Conservation (phyloP, 2,797 vertebrate species). For the Lacerta bilineata region DNA sequence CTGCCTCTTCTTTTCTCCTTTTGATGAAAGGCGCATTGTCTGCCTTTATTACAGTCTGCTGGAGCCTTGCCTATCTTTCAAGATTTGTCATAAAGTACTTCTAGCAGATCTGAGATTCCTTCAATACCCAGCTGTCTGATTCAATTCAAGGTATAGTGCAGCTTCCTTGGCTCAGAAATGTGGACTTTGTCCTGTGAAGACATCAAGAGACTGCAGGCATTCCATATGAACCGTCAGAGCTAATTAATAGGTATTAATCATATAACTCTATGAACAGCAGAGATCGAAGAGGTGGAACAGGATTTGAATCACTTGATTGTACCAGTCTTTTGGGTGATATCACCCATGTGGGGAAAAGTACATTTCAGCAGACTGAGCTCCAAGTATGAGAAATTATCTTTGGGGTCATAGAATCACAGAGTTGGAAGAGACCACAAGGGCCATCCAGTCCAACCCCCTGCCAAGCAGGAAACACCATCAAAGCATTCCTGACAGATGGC, state of each 20-base stretch:
- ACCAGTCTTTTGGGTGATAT: background rate
- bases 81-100: background rate
- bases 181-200: constrained; percentile 1
- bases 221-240: constrained; percentile 12
- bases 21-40: background rate
- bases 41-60: background rate
- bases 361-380: background rate
- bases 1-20: background rate
- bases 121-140: constrained; percentile 12
- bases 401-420: too few species aligned
- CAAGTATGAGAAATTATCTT: too few species aligned
- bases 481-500: too few species aligned
- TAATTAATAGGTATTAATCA: constrained; percentile 27
- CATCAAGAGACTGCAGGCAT: constrained; percentile 13
- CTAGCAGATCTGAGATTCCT: constrained; percentile 11
- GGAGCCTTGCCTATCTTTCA: background rate
- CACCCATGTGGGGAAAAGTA: background rate
- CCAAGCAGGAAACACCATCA: too few species aligned
- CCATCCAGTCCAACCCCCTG: too few species aligned
- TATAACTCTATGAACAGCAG: background rate
- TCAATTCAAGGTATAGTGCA: constrained; percentile 22
- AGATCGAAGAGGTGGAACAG: background rate
- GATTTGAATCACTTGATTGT: background rate
- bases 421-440: too few species aligned
- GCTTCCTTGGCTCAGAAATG: constrained; percentile 15